A percentile compares a stretch with the other conserved stretches of the same genome.
Conservation (phyloP, 2,888 invertebrate genomes). For the Leucophenga montana region DNA sequence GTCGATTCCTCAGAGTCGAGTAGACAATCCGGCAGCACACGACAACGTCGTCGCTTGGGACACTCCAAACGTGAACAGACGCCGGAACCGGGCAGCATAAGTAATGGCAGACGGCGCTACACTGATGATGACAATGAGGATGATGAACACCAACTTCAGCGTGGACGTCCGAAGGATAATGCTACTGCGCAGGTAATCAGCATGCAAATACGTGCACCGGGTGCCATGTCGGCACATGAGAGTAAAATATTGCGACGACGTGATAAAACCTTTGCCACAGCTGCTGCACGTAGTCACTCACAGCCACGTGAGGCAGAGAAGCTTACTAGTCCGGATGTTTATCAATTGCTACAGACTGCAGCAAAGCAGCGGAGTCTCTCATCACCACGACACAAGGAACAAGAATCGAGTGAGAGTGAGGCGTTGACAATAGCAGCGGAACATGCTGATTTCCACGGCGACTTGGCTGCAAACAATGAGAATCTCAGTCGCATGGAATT, state of each 20-base stretch:
- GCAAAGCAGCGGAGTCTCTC: slow-evolving; percentile 69
- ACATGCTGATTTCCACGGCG: not conserved
- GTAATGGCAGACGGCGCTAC: slow-evolving; percentile 38
- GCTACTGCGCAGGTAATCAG: slow-evolving; percentile 54
- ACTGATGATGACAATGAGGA: slow-evolving; percentile 55
- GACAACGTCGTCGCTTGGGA: slow-evolving; percentile 77
- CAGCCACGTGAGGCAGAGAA: slow-evolving; percentile 69
- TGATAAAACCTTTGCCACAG: slow-evolving; percentile 68
- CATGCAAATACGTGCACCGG: slow-evolving; percentile 68
- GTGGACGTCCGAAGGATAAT: slow-evolving; percentile 32
- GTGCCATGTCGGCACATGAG: slow-evolving; percentile 68
- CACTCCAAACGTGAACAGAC: slow-evolving; percentile 78
- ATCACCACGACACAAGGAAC: slow-evolving; percentile 69
- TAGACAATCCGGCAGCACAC: slow-evolving; percentile 53
- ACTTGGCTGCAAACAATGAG: slow-evolving; percentile 47
- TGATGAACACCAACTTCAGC: slow-evolving; percentile 18
- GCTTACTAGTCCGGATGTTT: slow-evolving; percentile 65
- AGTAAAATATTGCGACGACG: slow-evolving; percentile 71
- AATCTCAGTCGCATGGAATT: slow-evolving; percentile 67
- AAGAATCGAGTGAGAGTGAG: slow-evolving; percentile 70
- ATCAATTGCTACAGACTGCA: slow-evolving; percentile 58
- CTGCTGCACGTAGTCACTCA: slow-evolving; percentile 72
- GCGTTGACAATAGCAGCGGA: slow-evolving; percentile 41
- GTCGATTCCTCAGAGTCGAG: slow-evolving; percentile 3
- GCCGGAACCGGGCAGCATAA: slow-evolving; percentile 70